Conservation (phyloP, 2,888 invertebrate species). For the Merodon equestris region DNA sequence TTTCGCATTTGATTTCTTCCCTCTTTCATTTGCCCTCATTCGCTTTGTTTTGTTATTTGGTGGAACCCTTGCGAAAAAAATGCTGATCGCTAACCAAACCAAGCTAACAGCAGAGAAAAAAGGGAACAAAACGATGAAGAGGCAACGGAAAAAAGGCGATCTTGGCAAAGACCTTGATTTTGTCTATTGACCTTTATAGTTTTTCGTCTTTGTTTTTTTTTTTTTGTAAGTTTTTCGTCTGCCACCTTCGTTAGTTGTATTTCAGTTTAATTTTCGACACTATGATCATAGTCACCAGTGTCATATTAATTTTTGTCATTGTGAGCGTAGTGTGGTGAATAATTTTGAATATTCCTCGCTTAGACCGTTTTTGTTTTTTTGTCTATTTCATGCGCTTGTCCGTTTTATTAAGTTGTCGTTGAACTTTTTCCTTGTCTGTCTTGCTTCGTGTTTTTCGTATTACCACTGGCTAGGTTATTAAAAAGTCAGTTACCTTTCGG, state of each 20-base stretch:
- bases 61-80: slow-evolving; percentile 26
- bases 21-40: slow-evolving; percentile 12
- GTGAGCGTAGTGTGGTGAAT: slow-evolving; percentile 30
- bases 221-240: background rate
- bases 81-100: no score
- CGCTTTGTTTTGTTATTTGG: background rate
- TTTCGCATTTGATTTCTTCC: slow-evolving; percentile 24
- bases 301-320: background rate
- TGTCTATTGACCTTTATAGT: slow-evolving; percentile 76
- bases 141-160: background rate
- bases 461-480: slow-evolving; percentile 39
- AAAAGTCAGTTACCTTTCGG: slow-evolving; percentile 62
- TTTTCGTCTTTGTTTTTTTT: background rate
- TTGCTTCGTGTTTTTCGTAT: slow-evolving; percentile 11
- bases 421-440: slow-evolving; percentile 43
- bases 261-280: slow-evolving; percentile 32
- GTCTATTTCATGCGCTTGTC: slow-evolving; percentile 8
- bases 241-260: slow-evolving; percentile 31
- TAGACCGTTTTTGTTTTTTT: background rate
- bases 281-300: background rate
- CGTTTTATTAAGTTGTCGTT: slow-evolving; percentile 52
- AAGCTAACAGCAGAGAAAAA: slow-evolving; percentile 5
- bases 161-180: slow-evolving; percentile 73
- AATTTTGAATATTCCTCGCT: slow-evolving; percentile 54
- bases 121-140: background rate